A percentile compares a stretch with the other conserved stretches of the same genome.
Evolutionary conservation across 2,113 vertebrate species (phyloP).

Genomic region (Eretmodus cyanostictus): DNA sequence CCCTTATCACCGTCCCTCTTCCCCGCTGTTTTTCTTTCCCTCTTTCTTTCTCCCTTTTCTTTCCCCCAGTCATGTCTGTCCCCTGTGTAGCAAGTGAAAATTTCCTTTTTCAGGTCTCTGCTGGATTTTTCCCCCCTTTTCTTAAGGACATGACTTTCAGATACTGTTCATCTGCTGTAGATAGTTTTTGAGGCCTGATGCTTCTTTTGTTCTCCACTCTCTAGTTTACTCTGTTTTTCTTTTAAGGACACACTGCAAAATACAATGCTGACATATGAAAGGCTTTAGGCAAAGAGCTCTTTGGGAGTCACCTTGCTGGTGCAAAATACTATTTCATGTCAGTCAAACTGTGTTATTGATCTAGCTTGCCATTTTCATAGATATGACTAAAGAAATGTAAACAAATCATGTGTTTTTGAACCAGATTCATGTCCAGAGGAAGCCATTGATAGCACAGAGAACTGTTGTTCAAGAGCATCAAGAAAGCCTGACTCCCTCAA

Average conservation of each 20-base stretch:
- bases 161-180: neutral
- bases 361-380: neutral
- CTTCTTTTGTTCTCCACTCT: neutral
- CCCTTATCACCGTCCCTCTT: accelerated
- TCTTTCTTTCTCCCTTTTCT: neutral
- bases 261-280: neutral
- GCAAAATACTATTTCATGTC: neutral
- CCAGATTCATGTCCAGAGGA: neutral
- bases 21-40: neutral
- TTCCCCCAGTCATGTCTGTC: neutral
- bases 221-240: neutral
- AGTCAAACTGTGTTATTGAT: neutral
- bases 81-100: neutral
- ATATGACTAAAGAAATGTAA: neutral
- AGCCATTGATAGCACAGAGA: neutral
- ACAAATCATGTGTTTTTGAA: neutral
- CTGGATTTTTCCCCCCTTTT: neutral
- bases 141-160: neutral
- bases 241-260: neutral
- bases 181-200: neutral
- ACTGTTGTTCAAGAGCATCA: neutral
- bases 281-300: neutral
- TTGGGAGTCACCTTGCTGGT: neutral
- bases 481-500: neutral
- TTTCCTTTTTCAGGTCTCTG: neutral